Evolutionary conservation across 2,113 vertebrate genomes (phyloP), one percentile per base, ranked within the genome.

Genomic region (Catharus minimus): DNA sequence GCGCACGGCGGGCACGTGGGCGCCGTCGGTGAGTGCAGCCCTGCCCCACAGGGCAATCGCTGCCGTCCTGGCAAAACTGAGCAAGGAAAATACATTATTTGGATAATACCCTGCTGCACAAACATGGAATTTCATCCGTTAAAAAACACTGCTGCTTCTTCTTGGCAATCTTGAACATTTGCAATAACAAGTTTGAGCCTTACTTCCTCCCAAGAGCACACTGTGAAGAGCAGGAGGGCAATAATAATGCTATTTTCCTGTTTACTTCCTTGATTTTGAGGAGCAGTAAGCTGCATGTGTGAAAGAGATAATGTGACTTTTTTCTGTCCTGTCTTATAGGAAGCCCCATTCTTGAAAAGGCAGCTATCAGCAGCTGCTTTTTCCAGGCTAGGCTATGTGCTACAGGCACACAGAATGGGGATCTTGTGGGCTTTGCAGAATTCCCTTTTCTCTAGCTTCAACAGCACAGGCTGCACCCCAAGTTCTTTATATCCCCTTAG

Each of bases 1-100:
- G 98, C 98, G 3, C 98, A 98, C 89, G 97, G 97, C 2, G 99
- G 99, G 30, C 97, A 98, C 32, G 64, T 94, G 2, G 98, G 97
- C 7, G 98, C 97, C 15, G 97, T 99, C 10, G 99, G 99, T 99
- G 96, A 9, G 97, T 95, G 41, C 46, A 2, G 53, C 79, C 32
- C 72, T 20, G 22, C 64, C n/a, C 43, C 21, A 14, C 16, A 10
- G 2, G n/a, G 18, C 49, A 26, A 5, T 3, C 15, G 6, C 2
- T 21, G 47, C 11, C 38, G 5, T 5, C 73, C 33, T n/a, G 17
- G 38, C 38, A 49, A 57, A 61, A 33, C 30, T 13, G 21, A 75
- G 46, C 56, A 6, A 32, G 62, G 52, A 46, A 71, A 50, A 38
- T 1, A 19, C 55, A 11, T 14, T 12, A 1, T 2, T n/a, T 6